Evolutionary conservation across 64 coral and sea anemone species (phyloP).

Genomic region (Stichodactyla helianthus): DNA sequence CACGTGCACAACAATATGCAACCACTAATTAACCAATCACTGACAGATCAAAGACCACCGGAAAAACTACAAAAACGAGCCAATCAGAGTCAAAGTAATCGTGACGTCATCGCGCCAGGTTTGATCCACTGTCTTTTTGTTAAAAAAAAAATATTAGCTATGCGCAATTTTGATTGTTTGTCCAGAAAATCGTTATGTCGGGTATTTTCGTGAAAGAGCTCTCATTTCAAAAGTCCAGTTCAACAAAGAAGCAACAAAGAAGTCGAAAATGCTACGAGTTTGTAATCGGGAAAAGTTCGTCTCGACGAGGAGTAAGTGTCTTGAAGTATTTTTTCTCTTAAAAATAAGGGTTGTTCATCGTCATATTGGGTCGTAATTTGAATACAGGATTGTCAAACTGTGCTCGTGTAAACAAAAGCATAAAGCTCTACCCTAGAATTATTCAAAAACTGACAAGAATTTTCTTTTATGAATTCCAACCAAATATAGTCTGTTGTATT

Average conservation of each 20-base stretch:
- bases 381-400: background rate
- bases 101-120: background rate
- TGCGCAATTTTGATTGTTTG: background rate
- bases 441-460: background rate
- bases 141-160: background rate
- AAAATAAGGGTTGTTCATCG: background rate
- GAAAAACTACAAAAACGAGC: background rate
- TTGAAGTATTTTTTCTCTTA: background rate
- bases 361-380: background rate
- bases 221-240: background rate
- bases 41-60: background rate
- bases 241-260: background rate
- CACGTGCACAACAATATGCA: background rate
- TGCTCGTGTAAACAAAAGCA: background rate
- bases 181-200: background rate
- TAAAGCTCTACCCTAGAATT: background rate
- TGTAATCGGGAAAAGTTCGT: background rate
- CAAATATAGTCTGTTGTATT: background rate
- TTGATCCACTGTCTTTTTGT: slow-evolving; percentile 23
- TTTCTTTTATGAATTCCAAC: background rate
- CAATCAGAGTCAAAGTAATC: background rate
- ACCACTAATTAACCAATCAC: slow-evolving; percentile 24
- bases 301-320: background rate
- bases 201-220: background rate
- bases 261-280: background rate